Conservation (phyloP, 2,888 invertebrate species). For the Panopea generosa region DNA sequence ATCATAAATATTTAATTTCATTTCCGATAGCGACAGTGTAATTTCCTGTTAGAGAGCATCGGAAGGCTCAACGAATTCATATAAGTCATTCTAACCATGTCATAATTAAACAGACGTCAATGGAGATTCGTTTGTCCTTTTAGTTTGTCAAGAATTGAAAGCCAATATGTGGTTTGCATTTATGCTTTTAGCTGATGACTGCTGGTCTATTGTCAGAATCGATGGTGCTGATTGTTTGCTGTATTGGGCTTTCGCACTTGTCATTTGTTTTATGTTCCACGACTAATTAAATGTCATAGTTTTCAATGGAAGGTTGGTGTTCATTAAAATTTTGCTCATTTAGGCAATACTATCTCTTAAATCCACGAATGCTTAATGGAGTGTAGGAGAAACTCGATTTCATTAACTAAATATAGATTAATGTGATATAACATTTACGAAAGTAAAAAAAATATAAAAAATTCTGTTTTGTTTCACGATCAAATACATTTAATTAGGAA, state of each 20-base stretch:
- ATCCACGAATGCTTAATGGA: too few species aligned
- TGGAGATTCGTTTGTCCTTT: constrained; percentile 44
- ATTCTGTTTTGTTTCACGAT: too few species aligned
- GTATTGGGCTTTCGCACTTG: not conserved
- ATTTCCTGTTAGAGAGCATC: constrained; percentile 51
- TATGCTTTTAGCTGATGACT: constrained; percentile 28
- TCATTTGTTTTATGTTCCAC: too few species aligned
- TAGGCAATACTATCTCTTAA: too few species aligned
- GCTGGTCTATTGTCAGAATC: not conserved
- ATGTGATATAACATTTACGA: too few species aligned
- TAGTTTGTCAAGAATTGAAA: constrained; percentile 45
- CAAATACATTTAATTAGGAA: too few species aligned
- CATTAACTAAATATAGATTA: too few species aligned
- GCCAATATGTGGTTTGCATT: constrained; percentile 44
- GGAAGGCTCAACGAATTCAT: constrained; percentile 25
- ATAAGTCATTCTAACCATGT: constrained; percentile 47
- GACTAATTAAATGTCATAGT: too few species aligned
- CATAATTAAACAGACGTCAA: constrained; percentile 57
- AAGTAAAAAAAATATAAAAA: too few species aligned
- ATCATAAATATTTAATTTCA: constrained; percentile 67
- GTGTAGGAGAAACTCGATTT: too few species aligned
- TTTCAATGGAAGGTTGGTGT: too few species aligned
- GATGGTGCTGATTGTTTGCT: not conserved
- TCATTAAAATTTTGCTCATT: too few species aligned
- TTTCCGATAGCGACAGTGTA: constrained; percentile 52